Percentiles rank a stretch among this genome's conserved stretches.
Evolutionary conservation across 2,113 vertebrate genomes (phyloP).

Genomic region (Gadus macrocephalus): DNA sequence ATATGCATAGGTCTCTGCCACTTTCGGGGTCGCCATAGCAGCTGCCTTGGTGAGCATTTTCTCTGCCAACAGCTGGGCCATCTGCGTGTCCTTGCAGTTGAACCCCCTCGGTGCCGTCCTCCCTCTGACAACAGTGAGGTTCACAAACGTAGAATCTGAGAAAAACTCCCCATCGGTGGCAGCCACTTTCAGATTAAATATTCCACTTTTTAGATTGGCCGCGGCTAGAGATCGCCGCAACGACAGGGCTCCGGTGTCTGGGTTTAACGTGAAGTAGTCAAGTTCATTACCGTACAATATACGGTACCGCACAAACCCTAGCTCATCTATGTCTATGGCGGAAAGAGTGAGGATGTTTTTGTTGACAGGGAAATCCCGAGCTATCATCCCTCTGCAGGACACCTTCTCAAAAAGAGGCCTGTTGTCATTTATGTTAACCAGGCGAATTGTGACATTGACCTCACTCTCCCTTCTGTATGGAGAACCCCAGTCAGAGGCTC

Average conservation of each 20-base stretch:
- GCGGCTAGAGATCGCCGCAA: slow-evolving; percentile 81
- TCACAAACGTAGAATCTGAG: slow-evolving; percentile 89
- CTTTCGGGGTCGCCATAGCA: slow-evolving; percentile 75
- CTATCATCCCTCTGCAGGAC: slow-evolving; percentile 88
- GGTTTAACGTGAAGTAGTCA: slow-evolving; percentile 87
- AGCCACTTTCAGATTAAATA: slow-evolving; percentile 84
- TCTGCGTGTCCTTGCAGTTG: slow-evolving; percentile 88
- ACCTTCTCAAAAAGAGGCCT: slow-evolving; percentile 91
- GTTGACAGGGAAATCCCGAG: slow-evolving; percentile 83
- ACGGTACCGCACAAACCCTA: slow-evolving; percentile 85
- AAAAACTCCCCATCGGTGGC: slow-evolving; percentile 90
- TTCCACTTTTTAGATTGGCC: slow-evolving; percentile 77
- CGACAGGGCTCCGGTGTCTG: slow-evolving; percentile 87
- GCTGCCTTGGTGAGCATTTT: slow-evolving; percentile 88
- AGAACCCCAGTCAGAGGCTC: slow-evolving; percentile 95
- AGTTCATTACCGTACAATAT: slow-evolving; percentile 91
- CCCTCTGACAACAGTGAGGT: slow-evolving; percentile 88
- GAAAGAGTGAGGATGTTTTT: slow-evolving; percentile 89
- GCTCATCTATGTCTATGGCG: slow-evolving; percentile 91
- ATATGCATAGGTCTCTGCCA: slow-evolving; percentile 81
- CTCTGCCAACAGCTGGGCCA: slow-evolving; percentile 88
- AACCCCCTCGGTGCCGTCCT: slow-evolving; percentile 82
- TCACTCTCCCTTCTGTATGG: slow-evolving; percentile 92
- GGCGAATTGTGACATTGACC: slow-evolving; percentile 86
- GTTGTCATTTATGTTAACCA: slow-evolving; percentile 93